phyloP scores from a whole-genome alignment of 2,113 vertebrate genomes.

The Emydocephalus ijimae region DNA sequence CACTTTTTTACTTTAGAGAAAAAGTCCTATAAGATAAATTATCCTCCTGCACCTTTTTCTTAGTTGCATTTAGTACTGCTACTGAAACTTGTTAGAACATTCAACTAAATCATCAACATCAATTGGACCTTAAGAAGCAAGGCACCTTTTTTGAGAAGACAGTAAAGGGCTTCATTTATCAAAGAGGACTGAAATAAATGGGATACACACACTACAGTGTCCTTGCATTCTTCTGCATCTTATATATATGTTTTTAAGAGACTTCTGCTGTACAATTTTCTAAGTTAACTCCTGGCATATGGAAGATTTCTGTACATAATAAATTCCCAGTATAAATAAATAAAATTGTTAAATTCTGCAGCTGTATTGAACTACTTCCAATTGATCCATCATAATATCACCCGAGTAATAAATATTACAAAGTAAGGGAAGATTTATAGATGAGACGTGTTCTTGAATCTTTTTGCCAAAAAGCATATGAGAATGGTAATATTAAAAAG shows the following conservation, averaged over 20 bases:
- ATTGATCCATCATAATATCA: neutral
- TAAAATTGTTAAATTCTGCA: neutral
- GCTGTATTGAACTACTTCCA: neutral
- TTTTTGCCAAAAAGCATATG: neutral
- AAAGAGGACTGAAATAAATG: neutral
- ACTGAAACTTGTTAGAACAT: neutral
- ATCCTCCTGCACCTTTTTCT: neutral
- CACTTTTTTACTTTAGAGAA: neutral
- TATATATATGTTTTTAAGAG: neutral
- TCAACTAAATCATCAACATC: neutral
- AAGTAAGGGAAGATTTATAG: neutral
- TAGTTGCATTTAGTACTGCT: neutral
- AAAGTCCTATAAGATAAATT: neutral
- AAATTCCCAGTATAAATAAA: neutral
- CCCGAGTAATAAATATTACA: neutral
- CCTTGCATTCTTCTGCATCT: neutral
- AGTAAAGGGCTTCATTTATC: neutral
- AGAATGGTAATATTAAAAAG: neutral
- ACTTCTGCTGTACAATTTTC: neutral
- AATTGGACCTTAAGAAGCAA: neutral
- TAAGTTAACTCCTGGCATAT: neutral
- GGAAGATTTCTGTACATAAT: neutral
- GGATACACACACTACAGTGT: neutral
- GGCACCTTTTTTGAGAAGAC: neutral
- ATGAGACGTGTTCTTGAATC: neutral